Evolutionary conservation across 2,113 vertebrate species (phyloP).

Genomic region (Tragelaphus imberbis): DNA sequence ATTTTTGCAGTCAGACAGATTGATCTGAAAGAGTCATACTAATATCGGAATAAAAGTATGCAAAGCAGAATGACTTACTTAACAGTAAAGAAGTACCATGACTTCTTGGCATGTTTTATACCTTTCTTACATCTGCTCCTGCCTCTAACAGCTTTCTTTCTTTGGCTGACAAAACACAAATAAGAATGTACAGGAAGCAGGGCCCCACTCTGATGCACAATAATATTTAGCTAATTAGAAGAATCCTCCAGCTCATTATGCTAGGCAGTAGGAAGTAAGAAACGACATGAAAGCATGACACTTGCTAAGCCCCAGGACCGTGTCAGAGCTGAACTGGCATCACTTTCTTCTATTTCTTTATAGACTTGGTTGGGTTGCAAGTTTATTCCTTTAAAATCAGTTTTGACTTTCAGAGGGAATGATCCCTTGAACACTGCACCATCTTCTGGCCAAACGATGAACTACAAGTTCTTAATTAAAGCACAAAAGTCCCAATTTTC

Average conservation of each 20-base stretch:
- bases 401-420: not conserved
- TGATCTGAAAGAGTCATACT: slow-evolving; percentile 49
- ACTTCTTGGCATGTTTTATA: slow-evolving; percentile 80
- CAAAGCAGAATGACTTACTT: slow-evolving; percentile 76
- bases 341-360: slow-evolving; percentile 37
- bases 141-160: slow-evolving; percentile 80
- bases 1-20: not conserved
- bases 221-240: slow-evolving; percentile 62
- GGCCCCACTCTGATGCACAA: slow-evolving; percentile 45
- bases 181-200: slow-evolving; percentile 9
- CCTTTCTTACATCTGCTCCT: slow-evolving; percentile 83
- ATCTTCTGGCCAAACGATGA: slow-evolving; percentile 80
- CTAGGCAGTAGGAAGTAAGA: slow-evolving; percentile 41
- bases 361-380: not conserved
- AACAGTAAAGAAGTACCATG: slow-evolving; percentile 73
- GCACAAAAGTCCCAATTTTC: not conserved
- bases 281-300: slow-evolving; percentile 42
- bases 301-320: slow-evolving; percentile 43
- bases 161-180: slow-evolving; percentile 71
- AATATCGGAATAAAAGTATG: slow-evolving; percentile 85
- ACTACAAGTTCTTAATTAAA: slow-evolving; percentile 63
- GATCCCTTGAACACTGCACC: slow-evolving; percentile 81
- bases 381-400: not conserved
- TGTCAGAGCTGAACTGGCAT: slow-evolving; percentile 38
- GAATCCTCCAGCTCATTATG: slow-evolving; percentile 46